phyloP scores from a whole-genome alignment of 2,797 vertebrate genomes.

The Limosa lapponica region DNA sequence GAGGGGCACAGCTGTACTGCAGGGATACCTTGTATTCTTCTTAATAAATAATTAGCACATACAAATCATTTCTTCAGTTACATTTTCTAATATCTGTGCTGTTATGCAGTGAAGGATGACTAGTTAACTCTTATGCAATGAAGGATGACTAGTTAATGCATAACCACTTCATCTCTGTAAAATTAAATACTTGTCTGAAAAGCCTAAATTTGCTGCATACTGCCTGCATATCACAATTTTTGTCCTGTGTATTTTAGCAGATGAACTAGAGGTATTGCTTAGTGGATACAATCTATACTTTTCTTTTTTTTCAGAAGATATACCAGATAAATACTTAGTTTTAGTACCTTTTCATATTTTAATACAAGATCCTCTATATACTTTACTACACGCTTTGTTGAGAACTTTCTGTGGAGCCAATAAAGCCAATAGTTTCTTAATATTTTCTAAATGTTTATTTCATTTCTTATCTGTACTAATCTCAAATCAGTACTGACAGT shows the following conservation, averaged over 20 bases:
- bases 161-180: neutral
- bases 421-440: neutral
- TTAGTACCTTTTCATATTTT: neutral
- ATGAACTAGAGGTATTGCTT: neutral
- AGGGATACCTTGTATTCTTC: neutral
- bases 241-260: neutral
- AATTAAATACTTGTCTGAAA: neutral
- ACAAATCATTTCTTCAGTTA: neutral
- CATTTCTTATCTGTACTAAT: neutral
- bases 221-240: neutral
- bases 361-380: neutral
- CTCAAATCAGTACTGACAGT: neutral
- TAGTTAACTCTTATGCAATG: neutral
- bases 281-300: neutral
- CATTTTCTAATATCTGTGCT: neutral
- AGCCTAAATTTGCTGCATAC: neutral
- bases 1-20: neutral
- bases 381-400: neutral
- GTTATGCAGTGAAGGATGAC: neutral
- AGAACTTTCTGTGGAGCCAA: neutral
- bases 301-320: neutral
- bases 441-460: neutral
- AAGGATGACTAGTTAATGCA: neutral
- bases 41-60: neutral
- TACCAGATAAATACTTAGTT: neutral